Conservation (phyloP, 2,888 invertebrate species). For the Metalampra italica region DNA sequence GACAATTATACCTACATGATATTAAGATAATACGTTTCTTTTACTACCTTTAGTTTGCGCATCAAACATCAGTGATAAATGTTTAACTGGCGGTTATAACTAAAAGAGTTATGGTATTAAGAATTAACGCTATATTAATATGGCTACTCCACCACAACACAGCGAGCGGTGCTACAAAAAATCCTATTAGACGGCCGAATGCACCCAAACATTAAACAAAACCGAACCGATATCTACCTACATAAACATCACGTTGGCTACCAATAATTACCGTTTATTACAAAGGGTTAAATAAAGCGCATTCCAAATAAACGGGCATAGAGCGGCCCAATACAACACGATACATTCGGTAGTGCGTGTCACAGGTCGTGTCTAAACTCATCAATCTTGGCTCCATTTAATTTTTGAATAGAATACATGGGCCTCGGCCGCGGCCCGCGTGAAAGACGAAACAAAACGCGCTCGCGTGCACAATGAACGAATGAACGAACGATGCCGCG, state of each 20-base stretch:
- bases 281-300: conserved; percentile 68
- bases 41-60: conserved; percentile 29
- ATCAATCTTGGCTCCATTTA: conserved; percentile 75
- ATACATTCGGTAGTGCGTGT: conserved; percentile 74
- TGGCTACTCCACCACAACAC: conserved; percentile 44
- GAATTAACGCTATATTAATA: conserved; percentile 63
- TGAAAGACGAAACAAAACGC: conserved; percentile 61
- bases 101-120: conserved; percentile 55
- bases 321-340: conserved; percentile 20
- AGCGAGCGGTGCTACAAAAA: conserved; percentile 47
- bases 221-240: conserved; percentile 44
- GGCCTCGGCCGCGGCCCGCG: conserved; percentile 26
- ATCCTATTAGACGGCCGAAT: conserved; percentile 62
- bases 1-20: too few species aligned
- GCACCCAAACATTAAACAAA: conserved; percentile 59
- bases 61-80: conserved; percentile 44
- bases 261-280: conserved; percentile 68
- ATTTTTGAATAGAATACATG: conserved; percentile 58
- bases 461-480: conserved; percentile 64
- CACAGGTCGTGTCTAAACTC: conserved; percentile 74
- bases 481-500: conserved; percentile 47
- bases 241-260: conserved; percentile 48
- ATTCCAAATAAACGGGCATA: conserved; percentile 50
- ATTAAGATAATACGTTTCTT: too few species aligned
- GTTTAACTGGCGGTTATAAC: conserved; percentile 35